These are phyloP conservation scores for Scaptomyza cyrtandrae DNA, from an alignment of 2,888 invertebrate genomes.

Conservation along the genomic window DNA sequence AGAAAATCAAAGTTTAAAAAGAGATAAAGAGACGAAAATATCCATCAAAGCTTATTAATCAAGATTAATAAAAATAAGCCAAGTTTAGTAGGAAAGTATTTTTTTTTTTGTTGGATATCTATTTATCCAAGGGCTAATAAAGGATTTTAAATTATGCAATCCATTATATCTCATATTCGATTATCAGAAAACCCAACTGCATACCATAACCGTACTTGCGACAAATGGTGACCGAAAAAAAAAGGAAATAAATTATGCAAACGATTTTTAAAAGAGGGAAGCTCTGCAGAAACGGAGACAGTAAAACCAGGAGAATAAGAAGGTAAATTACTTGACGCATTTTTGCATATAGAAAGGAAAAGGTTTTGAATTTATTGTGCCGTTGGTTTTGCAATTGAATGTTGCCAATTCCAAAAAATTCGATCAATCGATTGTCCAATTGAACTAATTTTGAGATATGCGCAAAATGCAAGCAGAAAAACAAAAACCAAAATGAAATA, in stretches of 20 bases:
- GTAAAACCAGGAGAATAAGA: constrained; percentile 2
- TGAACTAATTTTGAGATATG: constrained; percentile 78
- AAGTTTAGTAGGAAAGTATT: too few species aligned
- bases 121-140: not conserved
- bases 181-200: not conserved
- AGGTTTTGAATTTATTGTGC: constrained; percentile 6
- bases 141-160: not conserved
- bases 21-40: too few species aligned
- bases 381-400: constrained; percentile 37
- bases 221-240: constrained; percentile 19
- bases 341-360: constrained; percentile 51
- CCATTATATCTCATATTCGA: not conserved
- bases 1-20: too few species aligned
- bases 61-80: too few species aligned
- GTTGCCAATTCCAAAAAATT: constrained; percentile 69
- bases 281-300: not conserved
- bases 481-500: not conserved
- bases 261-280: constrained; percentile 45
- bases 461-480: constrained; percentile 51
- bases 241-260: constrained; percentile 52
- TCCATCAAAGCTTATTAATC: too few species aligned
- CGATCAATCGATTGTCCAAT: constrained; percentile 56
- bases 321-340: constrained; percentile 61
- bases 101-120: not conserved
- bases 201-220: constrained; percentile 43